Conservation (phyloP, 35 echinoderm and acorn worm species). For the Amphiura filiformis region DNA sequence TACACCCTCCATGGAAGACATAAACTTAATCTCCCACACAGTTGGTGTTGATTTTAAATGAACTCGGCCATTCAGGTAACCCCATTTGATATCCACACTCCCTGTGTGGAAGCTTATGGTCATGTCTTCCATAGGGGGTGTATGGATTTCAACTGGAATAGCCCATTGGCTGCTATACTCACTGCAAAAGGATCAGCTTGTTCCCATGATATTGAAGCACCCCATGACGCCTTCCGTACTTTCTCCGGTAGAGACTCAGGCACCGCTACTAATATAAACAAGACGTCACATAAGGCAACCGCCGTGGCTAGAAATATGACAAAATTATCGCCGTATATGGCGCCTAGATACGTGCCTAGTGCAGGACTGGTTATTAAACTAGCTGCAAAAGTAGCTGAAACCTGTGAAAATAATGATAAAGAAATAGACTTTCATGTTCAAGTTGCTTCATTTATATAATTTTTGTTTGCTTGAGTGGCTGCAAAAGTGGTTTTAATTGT, state of each 20-base stretch:
- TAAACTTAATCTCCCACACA: no score
- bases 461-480: no score
- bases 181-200: conserved; percentile 92
- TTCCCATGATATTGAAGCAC: conserved; percentile 97
- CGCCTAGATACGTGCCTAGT: conserved; percentile 77
- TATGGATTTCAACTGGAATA: no score
- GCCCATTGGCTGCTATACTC: no score
- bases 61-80: no score
- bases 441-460: no score
- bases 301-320: conserved; percentile 91
- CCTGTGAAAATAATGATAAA: conserved; percentile 30
- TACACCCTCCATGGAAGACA: no score
- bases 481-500: no score
- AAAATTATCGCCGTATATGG: conserved; percentile 86
- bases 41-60: no score
- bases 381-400: conserved; percentile 97
- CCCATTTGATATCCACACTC: no score
- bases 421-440: not conserved
- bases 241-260: conserved; percentile 91
- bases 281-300: conserved; percentile 77
- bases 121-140: no score
- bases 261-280: conserved; percentile 94
- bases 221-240: conserved; percentile 89
- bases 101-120: no score
- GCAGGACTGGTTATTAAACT: conserved; percentile 94